Base-by-base conservation (phyloP, 2,113 vertebrate species). In the Ardeotis arabs region DNA sequence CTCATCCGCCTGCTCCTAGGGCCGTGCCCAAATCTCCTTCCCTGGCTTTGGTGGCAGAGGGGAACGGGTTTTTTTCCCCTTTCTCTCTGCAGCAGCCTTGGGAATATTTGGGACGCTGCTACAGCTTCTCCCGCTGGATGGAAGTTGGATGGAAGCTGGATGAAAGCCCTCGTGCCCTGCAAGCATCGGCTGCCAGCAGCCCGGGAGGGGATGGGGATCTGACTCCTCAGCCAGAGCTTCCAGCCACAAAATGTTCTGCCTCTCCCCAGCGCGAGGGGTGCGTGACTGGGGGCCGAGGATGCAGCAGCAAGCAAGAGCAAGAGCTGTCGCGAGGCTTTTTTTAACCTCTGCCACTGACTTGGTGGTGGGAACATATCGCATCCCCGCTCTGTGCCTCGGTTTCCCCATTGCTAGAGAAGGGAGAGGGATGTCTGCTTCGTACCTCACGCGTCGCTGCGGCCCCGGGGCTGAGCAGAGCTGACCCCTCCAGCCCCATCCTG, bases 241-340 rank as follows among this genome's bases (percentile, higher is more conserved):
- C 84, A 64, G 66, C 56, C 60, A 20, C 62, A 50, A 23, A 52
- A 19, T 3, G 19, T 19, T 44, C 37, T 52, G 41, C 7, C 35
- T 37, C 62, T 70, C 77, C 58, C 58, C 31, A 39, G 67, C 2
- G 0, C 0, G 0, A 14, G 44, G 23, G 69, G 19, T 4, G 17
- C 0, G 0, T 41, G 67, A 14, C n/a, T 55, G 20, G 0, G 2
- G 88, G 52, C 64, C 41, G 6, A 23, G 69, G 56, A 33, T 14
- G 15, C 41, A n/a, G 66, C 37, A 33, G 62, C 1, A 41, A 78
- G n/a, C 29, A 31, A 9, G 45, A 78, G n/a, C 29, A n/a, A 7
- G 12, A 23, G 25, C 60, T 29, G 0, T 12, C 23, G 2, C 1
- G 4, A 70, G 31, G 62, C 25, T 35, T 27, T 17, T 45, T 33